phyloP scores from a whole-genome alignment of 2,888 invertebrate genomes.

The Drosophila gaucha region DNA sequence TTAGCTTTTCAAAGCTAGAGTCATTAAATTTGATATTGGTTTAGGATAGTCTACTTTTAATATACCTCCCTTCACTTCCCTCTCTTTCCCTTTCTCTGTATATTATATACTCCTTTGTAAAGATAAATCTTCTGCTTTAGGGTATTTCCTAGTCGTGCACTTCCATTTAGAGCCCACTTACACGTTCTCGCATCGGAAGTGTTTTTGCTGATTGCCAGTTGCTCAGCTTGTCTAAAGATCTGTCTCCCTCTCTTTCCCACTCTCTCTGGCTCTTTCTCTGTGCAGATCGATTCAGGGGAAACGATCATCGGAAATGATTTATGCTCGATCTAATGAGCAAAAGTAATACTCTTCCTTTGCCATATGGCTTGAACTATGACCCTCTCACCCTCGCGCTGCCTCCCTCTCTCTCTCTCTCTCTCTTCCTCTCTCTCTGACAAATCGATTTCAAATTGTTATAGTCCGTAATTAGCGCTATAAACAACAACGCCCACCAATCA shows the following conservation, averaged over 20 bases:
- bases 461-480: conserved; percentile 46
- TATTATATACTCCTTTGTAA: too few relatives aligned
- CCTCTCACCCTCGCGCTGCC: not conserved
- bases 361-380: conserved; percentile 34
- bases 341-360: conserved; percentile 21
- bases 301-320: conserved; percentile 61
- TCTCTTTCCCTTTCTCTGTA: too few relatives aligned
- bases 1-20: too few relatives aligned
- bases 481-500: conserved; percentile 60
- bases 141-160: not conserved
- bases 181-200: conserved; percentile 60
- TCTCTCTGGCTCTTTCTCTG: not conserved
- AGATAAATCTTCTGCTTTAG: not conserved
- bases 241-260: not conserved
- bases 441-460: conserved; percentile 63
- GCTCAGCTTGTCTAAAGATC: conserved; percentile 19
- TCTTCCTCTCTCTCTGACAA: conserved; percentile 31
- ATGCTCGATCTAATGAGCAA: conserved; percentile 43
- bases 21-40: too few relatives aligned
- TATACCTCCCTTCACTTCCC: too few relatives aligned
- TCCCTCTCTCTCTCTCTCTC: not conserved
- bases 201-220: conserved; percentile 65
- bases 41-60: too few relatives aligned
- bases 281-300: conserved; percentile 54
- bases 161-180: not conserved